Evolutionary conservation across 2,888 invertebrate species (phyloP), one percentile per base, ranked within the genome.

Genomic region (Archaeoteleia sp.): DNA sequence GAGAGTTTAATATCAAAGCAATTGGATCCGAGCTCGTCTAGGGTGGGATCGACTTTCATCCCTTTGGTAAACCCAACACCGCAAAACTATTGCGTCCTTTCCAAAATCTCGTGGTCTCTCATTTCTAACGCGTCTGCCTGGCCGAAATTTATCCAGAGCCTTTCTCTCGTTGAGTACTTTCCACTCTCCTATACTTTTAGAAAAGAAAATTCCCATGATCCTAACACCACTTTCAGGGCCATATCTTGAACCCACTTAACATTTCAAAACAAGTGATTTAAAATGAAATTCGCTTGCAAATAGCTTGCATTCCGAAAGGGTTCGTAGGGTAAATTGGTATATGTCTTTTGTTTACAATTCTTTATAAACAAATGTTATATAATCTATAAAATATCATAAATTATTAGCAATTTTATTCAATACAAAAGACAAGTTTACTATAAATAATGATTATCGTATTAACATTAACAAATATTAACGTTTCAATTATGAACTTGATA

Each of bases 1-100:
- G 72, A 74, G 75, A 71, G 78, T 80, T 81, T 79, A 81, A 81
- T 81, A 80, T 80, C 78, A 76, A 70, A 68, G 78, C 75, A 77
- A 82, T 79, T 73, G 71, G 79, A 82, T 78, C 77, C 72, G 71
- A 71, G 68, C 74, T 70, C 74, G 72, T 75, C 73, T 66, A 43
- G 70, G 70, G 71, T 67, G 68, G 70, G 74, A 76, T 81, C 77
- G 73, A 75, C 74, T 82, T 81, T 74, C 79, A 73, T 60, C 65
- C 74, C 78, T 82, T 82, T 81, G 78, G 77, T 75, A 76, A 58
- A 81, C 68, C 72, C 70, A 75, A 79, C 69, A 75, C 79, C 72
- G 72, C 54, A 53, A 71, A 78, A 73, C 74, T 77, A 78, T 78
- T 77, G 71, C 67, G 62, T 70, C 66, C 71, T 62, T 60, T 46